A percentile compares a stretch with the other conserved stretches of the same genome.
Evolutionary conservation across 2,888 invertebrate genomes (phyloP).

Genomic region (Platypus cylindrus): DNA sequence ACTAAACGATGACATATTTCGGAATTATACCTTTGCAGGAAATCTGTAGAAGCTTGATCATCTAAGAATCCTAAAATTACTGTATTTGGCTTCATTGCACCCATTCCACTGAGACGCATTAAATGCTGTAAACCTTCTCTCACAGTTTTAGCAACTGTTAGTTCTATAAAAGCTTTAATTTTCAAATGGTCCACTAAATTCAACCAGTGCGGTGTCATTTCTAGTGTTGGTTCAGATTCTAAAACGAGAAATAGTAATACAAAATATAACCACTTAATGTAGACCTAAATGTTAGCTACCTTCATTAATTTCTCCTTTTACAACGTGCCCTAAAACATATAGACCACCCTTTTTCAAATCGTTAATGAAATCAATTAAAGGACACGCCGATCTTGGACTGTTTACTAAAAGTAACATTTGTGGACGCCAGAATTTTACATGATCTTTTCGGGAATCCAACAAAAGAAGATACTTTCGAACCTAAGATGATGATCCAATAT

Average conservation of each 20-base stretch:
- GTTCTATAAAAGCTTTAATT: slow-evolving; percentile 92
- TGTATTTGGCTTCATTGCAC: slow-evolving; percentile 99
- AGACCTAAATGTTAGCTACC: slow-evolving; percentile 2
- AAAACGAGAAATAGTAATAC: neutral
- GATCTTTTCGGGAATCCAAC: slow-evolving; percentile 90
- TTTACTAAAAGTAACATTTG: slow-evolving; percentile 89
- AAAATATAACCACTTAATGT: neutral
- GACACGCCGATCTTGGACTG: slow-evolving; percentile 80
- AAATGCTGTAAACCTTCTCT: slow-evolving; percentile 88
- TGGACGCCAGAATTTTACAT: slow-evolving; percentile 98
- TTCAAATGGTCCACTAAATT: slow-evolving; percentile 89
- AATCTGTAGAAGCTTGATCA: slow-evolving; percentile 56
- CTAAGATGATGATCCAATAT: slow-evolving; percentile 16
- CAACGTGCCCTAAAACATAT: slow-evolving; percentile 79
- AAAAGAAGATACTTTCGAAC: slow-evolving; percentile 85
- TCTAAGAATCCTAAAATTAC: slow-evolving; percentile 92
- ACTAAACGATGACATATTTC: slow-evolving; percentile 1
- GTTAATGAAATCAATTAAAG: slow-evolving; percentile 93
- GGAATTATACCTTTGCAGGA: slow-evolving; percentile 69
- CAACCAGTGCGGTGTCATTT: slow-evolving; percentile 81
- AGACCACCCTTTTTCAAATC: slow-evolving; percentile 92
- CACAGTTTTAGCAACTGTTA: slow-evolving; percentile 75
- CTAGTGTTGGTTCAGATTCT: slow-evolving; percentile 54
- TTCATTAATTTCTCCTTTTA: slow-evolving; percentile 40
- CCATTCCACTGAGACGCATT: slow-evolving; percentile 82